Conservation (phyloP, 2,113 vertebrate species). For the Eudyptes chrysolophus region DNA sequence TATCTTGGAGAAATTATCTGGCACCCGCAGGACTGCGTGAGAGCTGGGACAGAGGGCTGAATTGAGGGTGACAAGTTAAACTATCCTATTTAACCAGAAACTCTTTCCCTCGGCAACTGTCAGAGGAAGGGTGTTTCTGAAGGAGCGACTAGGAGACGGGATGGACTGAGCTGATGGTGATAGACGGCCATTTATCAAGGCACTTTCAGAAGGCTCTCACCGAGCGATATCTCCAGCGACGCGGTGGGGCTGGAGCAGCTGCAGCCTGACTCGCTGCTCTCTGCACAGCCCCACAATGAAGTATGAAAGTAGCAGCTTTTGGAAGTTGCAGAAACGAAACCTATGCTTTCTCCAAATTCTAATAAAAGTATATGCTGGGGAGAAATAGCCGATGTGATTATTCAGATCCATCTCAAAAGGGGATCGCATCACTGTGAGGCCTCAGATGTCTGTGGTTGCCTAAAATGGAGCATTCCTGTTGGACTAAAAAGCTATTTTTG, state of each 20-base stretch:
- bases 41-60: neutral
- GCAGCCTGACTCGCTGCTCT: accelerated
- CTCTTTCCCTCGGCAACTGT: neutral
- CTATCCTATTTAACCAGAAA: neutral
- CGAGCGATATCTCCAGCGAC: accelerated
- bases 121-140: neutral
- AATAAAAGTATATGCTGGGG: neutral
- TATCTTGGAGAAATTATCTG: neutral
- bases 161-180: neutral
- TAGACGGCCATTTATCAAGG: neutral
- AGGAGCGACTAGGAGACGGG: neutral
- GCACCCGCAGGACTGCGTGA: neutral
- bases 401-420: neutral
- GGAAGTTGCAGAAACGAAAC: neutral
- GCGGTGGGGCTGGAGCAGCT: neutral
- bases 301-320: neutral
- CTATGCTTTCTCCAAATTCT: neutral
- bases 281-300: accelerated
- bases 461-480: neutral
- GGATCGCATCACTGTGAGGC: neutral
- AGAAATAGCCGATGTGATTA: neutral
- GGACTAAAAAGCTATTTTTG: neutral
- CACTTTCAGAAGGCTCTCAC: neutral
- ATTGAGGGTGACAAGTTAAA: neutral
- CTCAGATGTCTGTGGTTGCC: neutral